Evolutionary conservation across 2,888 invertebrate genomes (phyloP).

Genomic region (Drosophila mayaguana): DNA sequence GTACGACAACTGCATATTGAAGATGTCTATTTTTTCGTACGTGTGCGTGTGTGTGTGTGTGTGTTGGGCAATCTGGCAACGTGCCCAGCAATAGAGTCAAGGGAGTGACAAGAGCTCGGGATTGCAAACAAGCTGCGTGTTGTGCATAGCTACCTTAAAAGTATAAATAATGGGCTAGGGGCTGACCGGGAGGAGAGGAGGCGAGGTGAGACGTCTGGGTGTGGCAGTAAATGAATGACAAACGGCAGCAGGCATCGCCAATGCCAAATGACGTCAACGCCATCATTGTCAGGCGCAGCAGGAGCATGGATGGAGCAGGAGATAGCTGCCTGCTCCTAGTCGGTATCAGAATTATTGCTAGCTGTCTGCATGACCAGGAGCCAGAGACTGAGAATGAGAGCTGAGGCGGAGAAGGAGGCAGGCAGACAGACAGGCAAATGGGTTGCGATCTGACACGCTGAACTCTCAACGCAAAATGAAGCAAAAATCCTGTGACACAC

Average conservation of each 20-base stretch:
- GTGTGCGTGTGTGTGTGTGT: neutral
- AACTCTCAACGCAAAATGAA: conserved; percentile 72
- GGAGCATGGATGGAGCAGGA: conserved; percentile 6
- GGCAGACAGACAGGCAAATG: conserved; percentile 64
- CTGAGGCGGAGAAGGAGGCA: neutral
- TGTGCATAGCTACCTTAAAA: conserved; percentile 67
- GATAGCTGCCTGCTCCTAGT: conserved; percentile 40
- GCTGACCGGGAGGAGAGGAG: neutral
- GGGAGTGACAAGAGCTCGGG: conserved; percentile 13
- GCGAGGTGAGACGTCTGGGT: neutral
- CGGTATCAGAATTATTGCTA: conserved; percentile 74
- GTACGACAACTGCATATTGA: conserved; percentile 81
- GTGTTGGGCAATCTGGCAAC: conserved; percentile 35
- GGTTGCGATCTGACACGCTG: conserved; percentile 74
- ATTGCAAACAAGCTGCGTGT: conserved; percentile 38
- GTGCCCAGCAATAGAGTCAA: conserved; percentile 32
- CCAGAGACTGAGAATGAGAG: neutral
- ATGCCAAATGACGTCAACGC: conserved; percentile 79
- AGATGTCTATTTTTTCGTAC: conserved; percentile 51
- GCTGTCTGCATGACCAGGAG: conserved; percentile 68
- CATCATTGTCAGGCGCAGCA: conserved; percentile 64
- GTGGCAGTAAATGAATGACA: conserved; percentile 68
- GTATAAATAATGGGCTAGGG: conserved; percentile 70
- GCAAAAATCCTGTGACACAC: conserved; percentile 71
- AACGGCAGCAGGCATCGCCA: conserved; percentile 62